Percentiles rank a stretch among this genome's conserved stretches.
These are phyloP conservation scores for Mus spretus DNA, from an alignment of 2,797 vertebrate genomes.

Conservation along the genomic window DNA sequence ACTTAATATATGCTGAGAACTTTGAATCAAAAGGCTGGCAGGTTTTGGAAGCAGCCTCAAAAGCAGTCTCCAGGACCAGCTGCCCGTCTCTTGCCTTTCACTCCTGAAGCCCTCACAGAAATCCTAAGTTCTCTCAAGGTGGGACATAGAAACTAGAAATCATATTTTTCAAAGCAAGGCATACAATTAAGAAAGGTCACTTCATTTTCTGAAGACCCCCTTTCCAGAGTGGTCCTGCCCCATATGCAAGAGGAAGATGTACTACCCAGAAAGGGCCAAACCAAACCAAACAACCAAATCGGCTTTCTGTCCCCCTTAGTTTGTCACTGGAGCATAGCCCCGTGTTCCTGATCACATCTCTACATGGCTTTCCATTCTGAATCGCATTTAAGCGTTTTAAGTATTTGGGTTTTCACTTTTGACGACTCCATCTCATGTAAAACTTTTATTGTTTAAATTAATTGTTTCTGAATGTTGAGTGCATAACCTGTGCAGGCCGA, in stretches of 20 bases:
- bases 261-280: not conserved
- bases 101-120: not conserved
- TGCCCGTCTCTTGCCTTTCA: not conserved
- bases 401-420: not conserved
- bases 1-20: not conserved
- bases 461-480: not conserved
- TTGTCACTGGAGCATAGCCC: not conserved
- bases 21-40: not conserved
- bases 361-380: not conserved
- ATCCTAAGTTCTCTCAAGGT: not conserved
- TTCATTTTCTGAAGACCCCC: not conserved
- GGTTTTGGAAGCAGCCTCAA: not conserved
- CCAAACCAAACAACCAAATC: not conserved
- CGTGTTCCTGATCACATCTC: too few species aligned
- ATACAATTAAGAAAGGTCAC: not conserved
- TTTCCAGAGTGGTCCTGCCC: not conserved
- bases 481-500: not conserved
- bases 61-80: too few species aligned
- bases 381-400: not conserved
- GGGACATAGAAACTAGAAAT: not conserved
- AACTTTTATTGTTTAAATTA: not conserved
- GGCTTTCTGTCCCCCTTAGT: not conserved
- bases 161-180: not conserved
- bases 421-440: not conserved
- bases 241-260: not conserved